Evolutionary conservation across 1,140 invertebrate genomes (phyloP), one percentile per base, ranked within the genome.

Genomic region (Megalopta genalis): DNA sequence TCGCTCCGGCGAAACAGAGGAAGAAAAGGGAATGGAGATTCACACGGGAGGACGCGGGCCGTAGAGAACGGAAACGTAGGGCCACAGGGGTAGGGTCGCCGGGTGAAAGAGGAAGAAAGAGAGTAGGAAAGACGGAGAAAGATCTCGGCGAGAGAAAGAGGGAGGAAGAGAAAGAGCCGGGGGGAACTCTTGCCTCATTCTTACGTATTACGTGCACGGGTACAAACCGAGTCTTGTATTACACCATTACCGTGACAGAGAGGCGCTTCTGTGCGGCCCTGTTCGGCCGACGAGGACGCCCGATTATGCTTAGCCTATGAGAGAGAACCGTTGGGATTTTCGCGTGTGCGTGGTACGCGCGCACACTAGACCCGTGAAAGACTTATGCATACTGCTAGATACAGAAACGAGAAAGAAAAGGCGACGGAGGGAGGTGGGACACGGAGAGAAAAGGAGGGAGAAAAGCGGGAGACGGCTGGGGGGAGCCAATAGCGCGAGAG

Each of bases 221-320:
- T 78, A 72, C 52, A 46, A 77, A 60, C 70, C n/a, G 49, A 71
- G 70, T 60, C 66, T 77, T 62, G 70, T 84, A 82, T 88, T 88
- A 88, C 86, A 81, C 81, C 76, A 87, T 86, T 86, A 76, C 81
- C 67, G 59, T 60, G 84, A 88, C 84, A 69, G 84, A 77, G 86
- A 87, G 73, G 37, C 52, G 18, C 80, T 37, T 65, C 70, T 83
- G 80, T 83, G 82, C 66, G 62, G 25, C 37, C 59, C 46, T 39
- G 59, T 77, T 25, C 32, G 64, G 59, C 25, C 39, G 60, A 84
- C 60, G 27, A 77, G 46, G 82, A 86, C 39, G 42, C 10, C 59
- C 21, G 42, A 59, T n/a, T n/a, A n/a, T 32, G 23, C 60, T 32
- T 54, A 37, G 37, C 16, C 71, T 62, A 49, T 54, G n/a, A n/a